These are phyloP conservation scores for Euleptes europaea DNA, from an alignment of 2,113 vertebrate genomes.

Conservation along the genomic window DNA sequence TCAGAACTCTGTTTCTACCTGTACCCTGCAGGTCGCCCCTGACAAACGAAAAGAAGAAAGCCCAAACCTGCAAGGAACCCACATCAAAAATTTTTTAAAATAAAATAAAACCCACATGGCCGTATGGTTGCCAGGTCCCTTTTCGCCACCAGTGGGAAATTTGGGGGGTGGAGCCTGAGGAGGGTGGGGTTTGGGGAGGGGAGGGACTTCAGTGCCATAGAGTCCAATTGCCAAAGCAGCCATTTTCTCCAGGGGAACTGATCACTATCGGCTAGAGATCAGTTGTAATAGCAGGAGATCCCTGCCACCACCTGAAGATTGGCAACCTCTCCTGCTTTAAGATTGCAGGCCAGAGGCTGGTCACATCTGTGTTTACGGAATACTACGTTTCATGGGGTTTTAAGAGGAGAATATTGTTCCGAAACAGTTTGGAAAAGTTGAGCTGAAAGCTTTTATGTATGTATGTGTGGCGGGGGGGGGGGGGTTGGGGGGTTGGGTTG, in stretches of 20 bases:
- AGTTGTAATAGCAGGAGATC: no score
- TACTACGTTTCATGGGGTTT: slow-evolving; percentile 33
- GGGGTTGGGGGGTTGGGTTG: slow-evolving; percentile 6
- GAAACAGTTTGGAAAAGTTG: slow-evolving; percentile 48
- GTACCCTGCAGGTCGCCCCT: slow-evolving; percentile 45
- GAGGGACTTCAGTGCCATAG: no score
- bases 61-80: slow-evolving; percentile 3
- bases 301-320: no score
- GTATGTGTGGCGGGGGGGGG: neutral
- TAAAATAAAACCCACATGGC: no score
- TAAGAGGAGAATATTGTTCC: slow-evolving; percentile 51
- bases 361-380: slow-evolving; percentile 63
- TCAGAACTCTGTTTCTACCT: slow-evolving; percentile 37
- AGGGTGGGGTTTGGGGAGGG: no score
- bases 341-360: slow-evolving; percentile 63
- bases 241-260: no score
- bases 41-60: slow-evolving; percentile 33
- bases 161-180: no score
- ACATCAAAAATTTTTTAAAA: slow-evolving; percentile 53
- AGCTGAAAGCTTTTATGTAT: slow-evolving; percentile 8
- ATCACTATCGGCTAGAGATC: no score
- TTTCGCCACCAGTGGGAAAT: no score
- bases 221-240: no score
- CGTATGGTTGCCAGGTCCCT: no score
- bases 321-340: slow-evolving; percentile 63